A percentile compares a stretch with the other conserved stretches of the same genome.
phyloP scores from a whole-genome alignment of 2,888 invertebrate genomes.

The Drepanosiphum platanoidis region DNA sequence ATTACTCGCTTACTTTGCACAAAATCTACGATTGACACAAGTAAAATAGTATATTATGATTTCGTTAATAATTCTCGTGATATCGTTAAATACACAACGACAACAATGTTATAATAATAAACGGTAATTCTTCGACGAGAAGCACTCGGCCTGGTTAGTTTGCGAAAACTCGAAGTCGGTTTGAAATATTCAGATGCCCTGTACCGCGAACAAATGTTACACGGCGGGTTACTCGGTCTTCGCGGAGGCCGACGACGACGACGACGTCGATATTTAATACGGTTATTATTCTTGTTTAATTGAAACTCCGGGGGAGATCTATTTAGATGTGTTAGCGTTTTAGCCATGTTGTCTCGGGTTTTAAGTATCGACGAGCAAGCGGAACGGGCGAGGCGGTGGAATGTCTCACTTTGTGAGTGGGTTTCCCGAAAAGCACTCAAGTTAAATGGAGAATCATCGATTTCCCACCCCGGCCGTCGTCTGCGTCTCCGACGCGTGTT shows the following conservation, averaged over 20 bases:
- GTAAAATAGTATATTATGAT: no score
- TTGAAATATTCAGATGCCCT: neutral
- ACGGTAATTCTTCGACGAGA: no score
- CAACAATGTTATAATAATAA: no score
- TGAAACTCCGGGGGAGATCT: neutral
- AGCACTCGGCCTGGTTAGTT: no score
- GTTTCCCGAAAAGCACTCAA: constrained; percentile 34
- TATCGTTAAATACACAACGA: neutral
- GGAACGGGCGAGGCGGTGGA: neutral
- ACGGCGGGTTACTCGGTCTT: neutral
- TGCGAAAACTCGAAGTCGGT: neutral
- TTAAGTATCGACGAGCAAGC: neutral
- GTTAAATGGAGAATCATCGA: constrained; percentile 46
- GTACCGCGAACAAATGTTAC: neutral
- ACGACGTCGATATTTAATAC: constrained; percentile 1
- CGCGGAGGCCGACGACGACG: neutral
- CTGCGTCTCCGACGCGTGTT: neutral
- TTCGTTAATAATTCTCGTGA: neutral
- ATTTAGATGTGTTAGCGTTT: constrained; percentile 31
- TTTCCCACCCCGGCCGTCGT: neutral
- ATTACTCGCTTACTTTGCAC: no score
- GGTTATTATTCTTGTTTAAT: constrained; percentile 31
- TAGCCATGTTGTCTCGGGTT: constrained; percentile 3
- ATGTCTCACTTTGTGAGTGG: neutral
- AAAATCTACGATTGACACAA: no score